Base-by-base conservation (phyloP, 2,888 invertebrate species). In the Leptinotarsa peninsularis region DNA sequence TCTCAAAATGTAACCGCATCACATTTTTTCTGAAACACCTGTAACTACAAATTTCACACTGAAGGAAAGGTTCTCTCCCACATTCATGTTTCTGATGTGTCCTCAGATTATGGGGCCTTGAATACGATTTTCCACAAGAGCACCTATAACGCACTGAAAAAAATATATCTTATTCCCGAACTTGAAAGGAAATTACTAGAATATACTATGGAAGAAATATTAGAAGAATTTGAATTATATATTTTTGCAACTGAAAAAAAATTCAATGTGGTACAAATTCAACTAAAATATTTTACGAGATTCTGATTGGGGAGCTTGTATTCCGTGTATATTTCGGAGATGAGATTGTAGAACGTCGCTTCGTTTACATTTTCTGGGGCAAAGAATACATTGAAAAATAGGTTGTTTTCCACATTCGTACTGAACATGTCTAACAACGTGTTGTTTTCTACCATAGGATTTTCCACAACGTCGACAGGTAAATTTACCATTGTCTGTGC, bases 361-460 rank as follows among this genome's bases (percentile, higher is more conserved):
- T 49, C 80, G 78, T 49, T 73, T 79, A 49, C 82, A 82, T 67
- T 69, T 79, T 66, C 77, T 78, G n/a, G 73, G 76, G 58, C 83
- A 83, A 69, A 78, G 76, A 7, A 76, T 74, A 67, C 84, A 84
- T 49, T 79, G 80, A 80, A 89, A 89, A 78, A 85, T 86, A 13
- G 88, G 88, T 63, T 87, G 87, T 75, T 88, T 88, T 14, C 88
- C 89, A 74, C 90, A 89, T 76, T 88, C 87, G 66, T 86, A 80
- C 66, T 81, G 81, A 52, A 77, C 69, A 67, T 84, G 84, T 27
- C 81, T 77, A 83, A 92, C 90, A 83, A 94, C 91, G 49, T 77
- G 72, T n/a, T 71, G 68, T 60, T 79, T 79, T 60, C 73, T 66
- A 49, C 56, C 56, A 56, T 76, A 77, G 4, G 71, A 27, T 21